phyloP scores from a whole-genome alignment of 2,797 vertebrate genomes.

The Coregonus sp. region DNA sequence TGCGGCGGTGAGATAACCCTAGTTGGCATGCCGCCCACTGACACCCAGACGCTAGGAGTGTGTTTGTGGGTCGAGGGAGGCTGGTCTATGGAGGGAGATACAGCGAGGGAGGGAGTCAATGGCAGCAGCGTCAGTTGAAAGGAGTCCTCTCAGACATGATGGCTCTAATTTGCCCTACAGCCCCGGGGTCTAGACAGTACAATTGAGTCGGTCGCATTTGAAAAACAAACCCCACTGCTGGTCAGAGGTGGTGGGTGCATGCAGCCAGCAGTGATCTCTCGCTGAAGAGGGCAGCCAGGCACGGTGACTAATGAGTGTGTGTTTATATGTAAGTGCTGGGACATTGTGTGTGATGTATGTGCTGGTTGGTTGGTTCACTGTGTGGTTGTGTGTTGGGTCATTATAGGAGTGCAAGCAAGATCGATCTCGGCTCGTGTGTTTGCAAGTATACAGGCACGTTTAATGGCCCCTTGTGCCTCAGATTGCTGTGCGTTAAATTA shows the following conservation, averaged over 20 bases:
- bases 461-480: not conserved
- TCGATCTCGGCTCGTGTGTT: not conserved
- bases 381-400: not conserved
- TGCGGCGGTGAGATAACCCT: not conserved
- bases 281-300: slow-evolving; percentile 18
- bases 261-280: slow-evolving; percentile 40
- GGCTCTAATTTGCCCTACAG: slow-evolving; percentile 71
- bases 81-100: not conserved
- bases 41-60: not conserved
- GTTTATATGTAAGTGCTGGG: not conserved
- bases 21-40: not conserved
- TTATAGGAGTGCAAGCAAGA: not conserved
- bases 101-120: slow-evolving; percentile 33
- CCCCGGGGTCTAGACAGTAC: slow-evolving; percentile 54
- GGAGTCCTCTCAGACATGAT: not conserved
- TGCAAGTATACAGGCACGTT: not conserved
- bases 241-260: slow-evolving; percentile 35
- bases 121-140: not conserved
- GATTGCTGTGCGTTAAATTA: slow-evolving; percentile 24
- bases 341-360: not conserved
- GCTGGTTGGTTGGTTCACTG: slow-evolving; percentile 3
- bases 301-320: slow-evolving; percentile 37
- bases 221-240: slow-evolving; percentile 27
- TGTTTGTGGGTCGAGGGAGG: not conserved
- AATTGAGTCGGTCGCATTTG: not conserved